Percentiles rank a stretch among this genome's conserved stretches.
Evolutionary conservation across 2,888 invertebrate genomes (phyloP).

Genomic region (Sepioteuthis lessoniana): DNA sequence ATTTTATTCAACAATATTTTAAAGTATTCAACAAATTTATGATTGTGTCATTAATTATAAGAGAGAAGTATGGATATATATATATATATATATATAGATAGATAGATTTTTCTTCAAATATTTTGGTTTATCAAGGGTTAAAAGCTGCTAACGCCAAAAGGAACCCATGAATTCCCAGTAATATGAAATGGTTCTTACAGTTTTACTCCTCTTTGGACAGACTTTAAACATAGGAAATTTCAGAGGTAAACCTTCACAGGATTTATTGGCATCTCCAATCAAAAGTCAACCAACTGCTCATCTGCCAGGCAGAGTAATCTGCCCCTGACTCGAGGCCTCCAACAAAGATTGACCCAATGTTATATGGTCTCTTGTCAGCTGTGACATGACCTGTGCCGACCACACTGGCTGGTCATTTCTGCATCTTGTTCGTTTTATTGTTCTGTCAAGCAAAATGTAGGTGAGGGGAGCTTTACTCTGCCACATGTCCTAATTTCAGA

Average conservation of each 20-base stretch:
- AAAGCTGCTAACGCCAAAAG: background rate
- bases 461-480: background rate
- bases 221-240: background rate
- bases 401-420: slow-evolving; percentile 3
- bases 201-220: background rate
- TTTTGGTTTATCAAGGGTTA: slow-evolving; percentile 33
- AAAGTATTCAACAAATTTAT: background rate
- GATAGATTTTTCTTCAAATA: background rate
- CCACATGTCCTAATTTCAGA: background rate
- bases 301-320: background rate
- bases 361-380: slow-evolving; percentile 15
- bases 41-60: background rate
- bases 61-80: background rate
- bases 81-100: too few species aligned
- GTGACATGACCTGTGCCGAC: background rate
- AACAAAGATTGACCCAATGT: background rate
- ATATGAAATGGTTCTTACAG: background rate
- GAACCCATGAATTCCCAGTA: background rate
- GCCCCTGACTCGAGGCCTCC: background rate
- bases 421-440: slow-evolving; percentile 33
- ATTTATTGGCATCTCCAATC: slow-evolving; percentile 12
- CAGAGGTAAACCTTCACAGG: slow-evolving; percentile 33
- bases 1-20: too few species aligned
- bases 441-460: background rate
- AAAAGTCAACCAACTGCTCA: background rate